These are phyloP conservation scores for Centropus bengalensis DNA, from an alignment of 2,113 vertebrate genomes.

Conservation along the genomic window DNA sequence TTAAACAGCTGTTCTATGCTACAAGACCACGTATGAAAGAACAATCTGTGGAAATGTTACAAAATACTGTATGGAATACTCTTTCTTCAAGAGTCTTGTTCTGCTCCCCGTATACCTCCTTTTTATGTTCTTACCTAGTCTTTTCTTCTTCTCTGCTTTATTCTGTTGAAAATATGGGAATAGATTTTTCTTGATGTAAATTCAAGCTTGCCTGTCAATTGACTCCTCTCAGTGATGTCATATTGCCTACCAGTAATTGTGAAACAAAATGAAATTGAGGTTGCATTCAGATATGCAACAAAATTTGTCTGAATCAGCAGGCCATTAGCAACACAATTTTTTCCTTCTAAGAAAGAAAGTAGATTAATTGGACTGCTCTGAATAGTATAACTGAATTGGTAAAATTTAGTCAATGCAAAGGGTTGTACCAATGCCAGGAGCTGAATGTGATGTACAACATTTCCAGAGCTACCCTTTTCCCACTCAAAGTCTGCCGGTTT, in stretches of 20 bases:
- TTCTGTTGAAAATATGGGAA: background rate
- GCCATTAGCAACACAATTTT: background rate
- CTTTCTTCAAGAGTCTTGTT: background rate
- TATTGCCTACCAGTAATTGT: background rate
- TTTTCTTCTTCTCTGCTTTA: background rate
- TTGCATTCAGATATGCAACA: background rate
- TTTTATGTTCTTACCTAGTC: background rate
- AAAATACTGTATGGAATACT: background rate
- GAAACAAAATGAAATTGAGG: background rate
- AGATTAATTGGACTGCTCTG: background rate
- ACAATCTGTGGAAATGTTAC: background rate
- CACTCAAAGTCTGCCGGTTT: background rate
- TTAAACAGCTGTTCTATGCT: background rate
- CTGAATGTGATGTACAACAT: background rate
- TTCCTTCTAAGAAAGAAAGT: background rate
- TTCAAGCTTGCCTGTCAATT: background rate
- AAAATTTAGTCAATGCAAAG: background rate
- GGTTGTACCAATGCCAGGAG: background rate
- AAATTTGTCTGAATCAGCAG: background rate
- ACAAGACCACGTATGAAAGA: background rate
- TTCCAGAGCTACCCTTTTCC: background rate
- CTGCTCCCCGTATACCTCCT: background rate
- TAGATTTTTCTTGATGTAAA: background rate
- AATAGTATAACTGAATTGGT: background rate
- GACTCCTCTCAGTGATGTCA: background rate